Evolutionary conservation across 2,113 vertebrate species (phyloP), one percentile per base, ranked within the genome.

Genomic region (Gallinago undulata): DNA sequence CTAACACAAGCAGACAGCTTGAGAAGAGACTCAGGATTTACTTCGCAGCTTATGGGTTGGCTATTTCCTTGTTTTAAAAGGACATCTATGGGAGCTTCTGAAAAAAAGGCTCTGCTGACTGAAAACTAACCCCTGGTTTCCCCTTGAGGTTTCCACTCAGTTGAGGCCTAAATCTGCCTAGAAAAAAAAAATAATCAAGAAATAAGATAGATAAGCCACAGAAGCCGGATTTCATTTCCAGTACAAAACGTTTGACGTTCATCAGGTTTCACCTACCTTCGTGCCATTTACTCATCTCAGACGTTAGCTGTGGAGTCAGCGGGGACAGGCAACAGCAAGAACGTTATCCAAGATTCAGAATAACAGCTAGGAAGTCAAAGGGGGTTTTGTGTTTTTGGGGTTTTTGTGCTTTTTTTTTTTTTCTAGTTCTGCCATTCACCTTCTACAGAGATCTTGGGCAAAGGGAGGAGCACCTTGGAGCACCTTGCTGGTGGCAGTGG

Each of bases 71-170:
- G 37, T 87, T 96, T 91, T 76, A 48, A 82, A 75, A 51, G 9
- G 22, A 68, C 19, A 19, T 24, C 33, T 87, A 13, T 39, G 37
- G 39, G 10, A 91, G 11, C 16, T 78, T 84, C 76, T 64, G 73
- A 68, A 84, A 89, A 90, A 85, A 87, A 63, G 11, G 13, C 24
- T 89, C 19, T 73, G 41, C 67, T 94, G 70, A 94, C 67, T 93
- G 55, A 95, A 84, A 95, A 55, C 63, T 69, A 77, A 57, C 57
- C 50, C 17, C 31, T 83, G 55, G 15, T 94, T 96, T 93, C 70
- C 73, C 69, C 63, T 73, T 93, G 70, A 66, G 7, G 4, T 87
- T 96, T 93, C 22, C 45, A 59, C 0, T 0, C 13, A 83, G 23
- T 73, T 2, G 10, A 74, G 13, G 19, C 63, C 28, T 89, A 63